Conservation (phyloP, 2,888 invertebrate species). For the Pristionchus arcanus region DNA sequence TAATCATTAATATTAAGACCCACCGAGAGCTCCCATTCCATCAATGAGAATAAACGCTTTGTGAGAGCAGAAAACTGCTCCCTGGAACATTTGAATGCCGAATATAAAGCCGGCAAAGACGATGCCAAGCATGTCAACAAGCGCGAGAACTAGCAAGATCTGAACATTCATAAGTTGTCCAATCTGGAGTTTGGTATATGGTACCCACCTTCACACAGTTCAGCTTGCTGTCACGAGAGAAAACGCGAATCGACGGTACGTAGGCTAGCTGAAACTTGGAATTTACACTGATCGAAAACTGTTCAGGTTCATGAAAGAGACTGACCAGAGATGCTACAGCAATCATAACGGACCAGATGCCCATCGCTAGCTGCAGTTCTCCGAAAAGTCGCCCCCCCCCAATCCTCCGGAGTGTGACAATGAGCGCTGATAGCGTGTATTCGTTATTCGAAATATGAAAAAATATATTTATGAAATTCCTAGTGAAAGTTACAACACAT, state of each 20-base stretch:
- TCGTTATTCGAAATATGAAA: too few species aligned
- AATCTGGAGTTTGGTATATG: not conserved
- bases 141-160: constrained; percentile 3
- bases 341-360: not conserved
- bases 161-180: too few species aligned
- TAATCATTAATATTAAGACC: not conserved
- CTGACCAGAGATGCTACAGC: not conserved
- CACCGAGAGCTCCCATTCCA: not conserved
- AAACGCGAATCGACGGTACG: not conserved
- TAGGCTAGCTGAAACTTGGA: not conserved
- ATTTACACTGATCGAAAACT: not conserved
- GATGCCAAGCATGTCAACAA: not conserved
- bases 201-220: not conserved
- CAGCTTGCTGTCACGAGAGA: not conserved
- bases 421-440: too few species aligned
- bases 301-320: not conserved
- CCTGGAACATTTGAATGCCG: not conserved
- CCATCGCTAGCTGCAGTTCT: not conserved
- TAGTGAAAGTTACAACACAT: too few species aligned
- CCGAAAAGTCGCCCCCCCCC: not conserved
- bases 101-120: not conserved
- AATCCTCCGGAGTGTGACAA: not conserved
- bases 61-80: constrained; percentile 11
- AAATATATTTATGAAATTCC: not conserved
- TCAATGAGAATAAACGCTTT: not conserved